Conservation (phyloP, 1,140 invertebrate species). For the Drosophila tsacasi region DNA sequence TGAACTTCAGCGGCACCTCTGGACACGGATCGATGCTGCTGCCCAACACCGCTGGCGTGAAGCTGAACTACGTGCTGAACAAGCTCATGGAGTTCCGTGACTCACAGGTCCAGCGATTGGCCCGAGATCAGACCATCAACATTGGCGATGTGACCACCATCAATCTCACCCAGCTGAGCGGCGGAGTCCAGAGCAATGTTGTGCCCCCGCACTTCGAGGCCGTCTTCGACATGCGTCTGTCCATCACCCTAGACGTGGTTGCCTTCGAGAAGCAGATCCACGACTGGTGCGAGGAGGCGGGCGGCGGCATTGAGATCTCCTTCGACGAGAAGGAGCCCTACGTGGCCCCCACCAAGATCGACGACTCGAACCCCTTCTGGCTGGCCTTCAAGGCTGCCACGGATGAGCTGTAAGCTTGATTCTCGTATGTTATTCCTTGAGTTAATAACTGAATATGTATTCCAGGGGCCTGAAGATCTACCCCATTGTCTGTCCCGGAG, state of each 20-base stretch:
- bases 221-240: constrained; percentile 93
- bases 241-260: constrained; percentile 89
- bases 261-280: constrained; percentile 90
- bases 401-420: constrained; percentile 87
- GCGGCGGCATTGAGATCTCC: constrained; percentile 90
- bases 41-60: constrained; percentile 93
- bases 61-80: constrained; percentile 91
- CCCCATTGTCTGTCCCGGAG: constrained; percentile 91
- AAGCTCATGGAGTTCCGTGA: constrained; percentile 91
- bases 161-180: constrained; percentile 94
- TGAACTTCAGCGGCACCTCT: constrained; percentile 88
- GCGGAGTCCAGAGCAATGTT: constrained; percentile 96
- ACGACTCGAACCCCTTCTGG: constrained; percentile 92
- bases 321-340: constrained; percentile 90
- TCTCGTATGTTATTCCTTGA: constrained; percentile 85
- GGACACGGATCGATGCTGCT: constrained; percentile 95
- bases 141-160: constrained; percentile 95
- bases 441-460: background rate
- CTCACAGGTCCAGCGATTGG: constrained; percentile 88
- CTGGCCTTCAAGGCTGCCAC: constrained; percentile 89
- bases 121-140: constrained; percentile 87
- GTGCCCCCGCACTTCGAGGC: constrained; percentile 92
- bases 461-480: constrained; percentile 86
- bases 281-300: constrained; percentile 93
- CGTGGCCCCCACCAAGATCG: constrained; percentile 89